Evolutionary conservation across 2,113 vertebrate species (phyloP).

Genomic region (Xiphophorus hellerii): DNA sequence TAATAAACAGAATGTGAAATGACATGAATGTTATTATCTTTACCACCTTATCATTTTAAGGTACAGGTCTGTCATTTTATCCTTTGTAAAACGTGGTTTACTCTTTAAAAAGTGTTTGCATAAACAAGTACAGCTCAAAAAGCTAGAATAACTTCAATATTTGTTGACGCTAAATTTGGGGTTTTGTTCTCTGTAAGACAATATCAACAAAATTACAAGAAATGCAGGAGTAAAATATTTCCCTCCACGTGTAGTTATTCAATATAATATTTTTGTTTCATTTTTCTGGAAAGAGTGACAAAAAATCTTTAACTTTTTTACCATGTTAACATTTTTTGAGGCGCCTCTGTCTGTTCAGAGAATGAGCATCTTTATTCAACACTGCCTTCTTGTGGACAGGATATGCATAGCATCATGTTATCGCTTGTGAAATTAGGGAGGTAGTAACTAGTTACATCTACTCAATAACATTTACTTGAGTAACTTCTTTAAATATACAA

Average conservation of each 20-base stretch:
- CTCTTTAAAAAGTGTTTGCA: no score
- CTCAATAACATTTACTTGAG: not conserved
- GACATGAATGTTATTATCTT: not conserved
- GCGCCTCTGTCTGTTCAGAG: not conserved
- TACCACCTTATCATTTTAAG: not conserved
- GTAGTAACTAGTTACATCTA: not conserved
- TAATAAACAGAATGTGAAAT: not conserved
- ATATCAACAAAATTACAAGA: not conserved
- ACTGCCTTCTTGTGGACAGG: slow-evolving; percentile 60
- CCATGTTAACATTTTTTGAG: not conserved
- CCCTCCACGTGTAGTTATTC: no score
- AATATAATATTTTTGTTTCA: not conserved
- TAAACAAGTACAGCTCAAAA: no score
- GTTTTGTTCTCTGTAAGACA: not conserved
- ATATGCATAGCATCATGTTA: not conserved
- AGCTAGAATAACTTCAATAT: no score
- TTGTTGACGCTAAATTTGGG: not conserved
- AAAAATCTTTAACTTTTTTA: not conserved
- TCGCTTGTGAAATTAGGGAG: not conserved
- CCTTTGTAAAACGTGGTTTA: not conserved
- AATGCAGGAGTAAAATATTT: not conserved
- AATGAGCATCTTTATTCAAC: slow-evolving; percentile 11
- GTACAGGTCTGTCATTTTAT: not conserved
- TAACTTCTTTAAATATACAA: no score
- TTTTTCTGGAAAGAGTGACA: not conserved